These are phyloP conservation scores for Indicator indicator DNA, from an alignment of 2,113 vertebrate species.

Conservation along the genomic window DNA sequence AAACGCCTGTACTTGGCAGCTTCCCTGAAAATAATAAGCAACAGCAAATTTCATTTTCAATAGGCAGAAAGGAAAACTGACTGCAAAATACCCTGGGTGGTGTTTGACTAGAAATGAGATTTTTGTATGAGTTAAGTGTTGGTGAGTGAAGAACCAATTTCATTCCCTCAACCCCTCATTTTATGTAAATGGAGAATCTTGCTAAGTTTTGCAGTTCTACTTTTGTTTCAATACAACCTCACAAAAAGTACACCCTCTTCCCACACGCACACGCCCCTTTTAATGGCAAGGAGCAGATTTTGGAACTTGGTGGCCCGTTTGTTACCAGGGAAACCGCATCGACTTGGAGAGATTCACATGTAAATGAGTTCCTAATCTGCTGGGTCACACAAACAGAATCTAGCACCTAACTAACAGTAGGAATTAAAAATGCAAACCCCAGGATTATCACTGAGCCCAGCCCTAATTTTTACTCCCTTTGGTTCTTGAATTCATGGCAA, in stretches of 20 bases:
- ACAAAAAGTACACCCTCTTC: not conserved
- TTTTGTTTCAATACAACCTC: not conserved
- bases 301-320: constrained; percentile 4
- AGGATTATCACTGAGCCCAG: constrained; percentile 8
- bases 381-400: constrained; percentile 41
- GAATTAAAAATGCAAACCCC: constrained; percentile 55
- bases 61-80: not conserved
- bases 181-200: constrained; percentile 11
- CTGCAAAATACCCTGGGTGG: not conserved
- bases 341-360: constrained; percentile 26
- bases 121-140: not conserved
- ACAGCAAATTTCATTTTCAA: not conserved
- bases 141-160: not conserved
- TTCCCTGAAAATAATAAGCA: not conserved
- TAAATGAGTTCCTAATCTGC: constrained; percentile 53
- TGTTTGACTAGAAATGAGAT: not conserved
- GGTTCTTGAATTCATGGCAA: not conserved
- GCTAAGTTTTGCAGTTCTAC: not conserved
- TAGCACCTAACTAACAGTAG: not conserved
- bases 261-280: not conserved
- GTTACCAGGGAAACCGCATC: constrained; percentile 56
- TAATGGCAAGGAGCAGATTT: constrained; percentile 2
- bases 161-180: not conserved
- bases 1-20: not conserved
- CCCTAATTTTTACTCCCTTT: not conserved